Percentiles rank a stretch among this genome's conserved stretches.
Evolutionary conservation across 2,888 invertebrate species (phyloP).

Genomic region (Eurytoma adleriae): DNA sequence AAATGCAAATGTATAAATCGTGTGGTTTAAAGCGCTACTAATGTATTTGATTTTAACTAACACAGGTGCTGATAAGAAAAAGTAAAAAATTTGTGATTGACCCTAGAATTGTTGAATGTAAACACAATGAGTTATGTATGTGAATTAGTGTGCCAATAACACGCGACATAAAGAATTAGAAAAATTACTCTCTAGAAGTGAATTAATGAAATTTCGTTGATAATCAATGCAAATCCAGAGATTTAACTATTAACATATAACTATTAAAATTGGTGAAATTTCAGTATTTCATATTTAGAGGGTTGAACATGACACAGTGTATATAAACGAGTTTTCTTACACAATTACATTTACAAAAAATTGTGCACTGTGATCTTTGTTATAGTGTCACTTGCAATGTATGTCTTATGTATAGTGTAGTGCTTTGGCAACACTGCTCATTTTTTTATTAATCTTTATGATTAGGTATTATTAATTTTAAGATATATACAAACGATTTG

Average conservation of each 20-base stretch:
- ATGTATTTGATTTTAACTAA: constrained; percentile 2
- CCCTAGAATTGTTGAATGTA: no score
- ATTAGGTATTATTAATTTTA: background rate
- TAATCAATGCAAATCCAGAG: no score
- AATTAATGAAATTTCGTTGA: no score
- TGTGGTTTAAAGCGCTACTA: constrained; percentile 48
- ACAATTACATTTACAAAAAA: constrained; percentile 4
- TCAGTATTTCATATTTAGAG: no score
- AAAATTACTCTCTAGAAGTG: no score
- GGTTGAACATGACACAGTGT: no score
- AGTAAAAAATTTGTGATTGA: constrained; percentile 15
- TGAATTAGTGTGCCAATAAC: no score
- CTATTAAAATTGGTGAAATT: no score
- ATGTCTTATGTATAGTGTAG: constrained; percentile 38
- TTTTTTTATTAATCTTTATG: background rate
- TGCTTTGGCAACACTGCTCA: constrained; percentile 57
- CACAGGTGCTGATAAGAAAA: constrained; percentile 27
- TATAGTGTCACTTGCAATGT: constrained; percentile 43
- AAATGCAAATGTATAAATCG: constrained; percentile 38
- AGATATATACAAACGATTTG: constrained; percentile 4
- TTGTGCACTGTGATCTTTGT: background rate
- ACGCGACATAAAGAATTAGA: no score
- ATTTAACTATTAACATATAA: no score
- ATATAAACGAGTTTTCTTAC: background rate
- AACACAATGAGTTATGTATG: no score